Evolutionary conservation across 2,888 invertebrate genomes (phyloP).

Genomic region (Apamea crenata): DNA sequence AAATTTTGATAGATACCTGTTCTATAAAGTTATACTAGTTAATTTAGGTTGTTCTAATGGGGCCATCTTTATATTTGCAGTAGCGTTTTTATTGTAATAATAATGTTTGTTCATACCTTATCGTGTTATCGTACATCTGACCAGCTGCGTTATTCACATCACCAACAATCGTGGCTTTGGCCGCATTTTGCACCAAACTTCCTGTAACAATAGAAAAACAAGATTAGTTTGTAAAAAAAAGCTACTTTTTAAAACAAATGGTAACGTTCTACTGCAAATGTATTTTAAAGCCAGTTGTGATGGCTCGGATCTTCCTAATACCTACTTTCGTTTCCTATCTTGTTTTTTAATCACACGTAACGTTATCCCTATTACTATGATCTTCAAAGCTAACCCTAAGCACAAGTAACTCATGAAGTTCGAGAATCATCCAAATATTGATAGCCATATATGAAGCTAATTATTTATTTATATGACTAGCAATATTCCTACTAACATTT

Average conservation of each 20-base stretch:
- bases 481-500: neutral
- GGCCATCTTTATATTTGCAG: constrained; percentile 38
- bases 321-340: neutral
- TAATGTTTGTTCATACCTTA: constrained; percentile 48
- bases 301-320: too few species aligned
- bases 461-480: neutral
- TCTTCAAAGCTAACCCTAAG: neutral
- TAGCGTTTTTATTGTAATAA: constrained; percentile 29
- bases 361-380: neutral
- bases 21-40: neutral
- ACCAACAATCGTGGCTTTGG: constrained; percentile 52
- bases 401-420: neutral
- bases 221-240: constrained; percentile 3
- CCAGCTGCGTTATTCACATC: constrained; percentile 54
- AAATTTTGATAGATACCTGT: too few species aligned
- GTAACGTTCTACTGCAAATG: neutral
- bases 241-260: neutral
- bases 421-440: neutral
- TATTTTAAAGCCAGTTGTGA: neutral
- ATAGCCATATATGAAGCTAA: neutral
- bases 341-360: neutral
- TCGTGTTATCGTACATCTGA: constrained; percentile 56
- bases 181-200: constrained; percentile 62
- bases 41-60: neutral
- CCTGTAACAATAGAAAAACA: constrained; percentile 57